These are phyloP conservation scores for Diadema setosum DNA, from an alignment of 35 echinoderm and acorn worm genomes.

Conservation along the genomic window DNA sequence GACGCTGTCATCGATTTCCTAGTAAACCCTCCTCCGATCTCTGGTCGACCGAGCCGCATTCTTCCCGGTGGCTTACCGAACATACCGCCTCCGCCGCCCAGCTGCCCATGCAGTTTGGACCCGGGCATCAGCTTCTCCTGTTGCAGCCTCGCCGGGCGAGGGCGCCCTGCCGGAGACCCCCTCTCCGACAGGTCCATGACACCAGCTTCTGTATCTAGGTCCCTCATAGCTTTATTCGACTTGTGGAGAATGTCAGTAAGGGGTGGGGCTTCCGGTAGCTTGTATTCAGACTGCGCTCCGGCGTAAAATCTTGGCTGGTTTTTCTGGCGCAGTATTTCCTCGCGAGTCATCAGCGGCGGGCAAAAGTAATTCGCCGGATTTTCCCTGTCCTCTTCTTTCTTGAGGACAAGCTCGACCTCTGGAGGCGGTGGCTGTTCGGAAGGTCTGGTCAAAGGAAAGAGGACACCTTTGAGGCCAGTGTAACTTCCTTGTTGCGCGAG, in stretches of 20 bases:
- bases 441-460: neutral
- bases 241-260: slow-evolving; percentile 5
- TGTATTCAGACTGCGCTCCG: slow-evolving; percentile 39
- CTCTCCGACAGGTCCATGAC: neutral
- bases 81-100: neutral
- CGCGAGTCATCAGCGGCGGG: slow-evolving; percentile 56
- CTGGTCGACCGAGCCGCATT: neutral
- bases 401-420: slow-evolving; percentile 59
- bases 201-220: neutral
- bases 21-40: neutral
- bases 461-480: neutral
- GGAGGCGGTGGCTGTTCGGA: neutral
- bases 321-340: slow-evolving; percentile 46
- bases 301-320: slow-evolving; percentile 91
- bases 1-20: neutral
- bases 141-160: neutral
- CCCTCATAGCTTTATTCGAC: neutral
- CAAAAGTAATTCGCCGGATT: slow-evolving; percentile 76
- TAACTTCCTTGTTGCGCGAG: slow-evolving; percentile 22
- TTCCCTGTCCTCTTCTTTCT: slow-evolving; percentile 34
- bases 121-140: neutral
- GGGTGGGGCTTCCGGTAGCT: slow-evolving; percentile 58
- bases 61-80: neutral
- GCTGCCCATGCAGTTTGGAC: neutral
- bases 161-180: neutral